A percentile compares a stretch with the other conserved stretches of the same genome.
Evolutionary conservation across 2,888 invertebrate species (phyloP).

Genomic region (Tetanocera ferruginea): DNA sequence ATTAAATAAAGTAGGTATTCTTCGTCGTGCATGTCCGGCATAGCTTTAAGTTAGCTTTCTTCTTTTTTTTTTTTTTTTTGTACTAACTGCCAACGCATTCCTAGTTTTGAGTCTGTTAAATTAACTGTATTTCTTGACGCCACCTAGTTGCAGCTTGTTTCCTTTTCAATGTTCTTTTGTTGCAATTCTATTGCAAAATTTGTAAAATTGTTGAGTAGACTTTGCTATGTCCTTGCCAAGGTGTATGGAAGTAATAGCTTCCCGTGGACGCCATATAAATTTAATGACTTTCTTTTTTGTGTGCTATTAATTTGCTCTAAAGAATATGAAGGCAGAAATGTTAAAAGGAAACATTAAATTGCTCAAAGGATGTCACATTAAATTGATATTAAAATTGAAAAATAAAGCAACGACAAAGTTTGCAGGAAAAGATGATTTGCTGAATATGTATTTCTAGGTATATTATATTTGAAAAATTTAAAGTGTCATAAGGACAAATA

Average conservation of each 20-base stretch:
- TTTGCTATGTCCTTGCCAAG: neutral
- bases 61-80: neutral
- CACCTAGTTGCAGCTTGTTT: conserved; percentile 15
- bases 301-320: neutral
- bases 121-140: conserved; percentile 27
- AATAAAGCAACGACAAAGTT: too few species aligned
- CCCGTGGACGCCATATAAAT: neutral
- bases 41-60: neutral
- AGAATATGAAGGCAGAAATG: neutral
- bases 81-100: neutral
- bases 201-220: neutral
- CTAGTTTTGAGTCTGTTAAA: conserved; percentile 20
- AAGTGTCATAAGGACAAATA: too few species aligned
- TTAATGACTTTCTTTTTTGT: neutral
- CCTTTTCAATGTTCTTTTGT: conserved; percentile 10
- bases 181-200: neutral
- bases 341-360: conserved; percentile 11
- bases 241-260: conserved; percentile 17
- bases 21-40: neutral
- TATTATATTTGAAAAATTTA: too few species aligned
- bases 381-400: neutral
- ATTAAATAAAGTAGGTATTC: neutral
- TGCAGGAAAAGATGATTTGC: neutral
- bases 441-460: too few species aligned
- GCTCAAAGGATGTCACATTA: neutral